Base-by-base conservation (phyloP, 2,113 vertebrate species). In the Rutilus rutilus region DNA sequence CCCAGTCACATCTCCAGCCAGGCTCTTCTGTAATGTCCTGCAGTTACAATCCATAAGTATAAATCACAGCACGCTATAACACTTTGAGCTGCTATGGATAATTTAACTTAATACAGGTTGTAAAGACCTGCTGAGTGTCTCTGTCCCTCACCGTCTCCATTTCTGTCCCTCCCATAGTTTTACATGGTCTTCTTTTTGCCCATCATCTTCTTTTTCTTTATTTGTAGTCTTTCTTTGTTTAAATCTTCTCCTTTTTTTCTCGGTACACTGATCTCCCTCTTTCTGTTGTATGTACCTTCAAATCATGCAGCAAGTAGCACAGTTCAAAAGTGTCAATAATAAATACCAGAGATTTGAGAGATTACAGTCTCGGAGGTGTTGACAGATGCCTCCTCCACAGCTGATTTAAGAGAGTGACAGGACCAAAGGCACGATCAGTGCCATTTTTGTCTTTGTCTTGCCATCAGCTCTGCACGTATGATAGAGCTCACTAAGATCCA, bases 401-500 rank as follows among this genome's bases (percentile, higher is more conserved):
- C 50, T 39, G 33, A 59, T 83, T 39, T 33, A 57, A 57, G 25
- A 79, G 52, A 78, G 50, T 33, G 77, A 79, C 77, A 17, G 54
- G 52, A 25, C 17, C 21, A 19, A 76, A 45, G 21, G 69, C 2
- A n/a, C n/a, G n/a, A n/a, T n/a, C n/a, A 69, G 64, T 69, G 80
- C 69, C 45, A 21, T 81, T 81, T 64, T 62, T 79, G 78, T 42
- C 36, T 81, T 30, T 65, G 59, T 14, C 42, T 65, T 65, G 42
- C 78, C 39, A 65, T 64, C 60, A 50, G 9, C n/a, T 81, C n/a
- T 30, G 6, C 78, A 30, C 0, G 9, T 73, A 83, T 83, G 64
- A 73, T 73, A 23, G 5, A 57, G 21, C 47, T 57, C 47, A 52
- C 47, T 27, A 36, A 69, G 42, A 54, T 33, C 62, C 62, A 54